phyloP scores from a whole-genome alignment of 2,113 vertebrate genomes.

The Hystrix brachyura region DNA sequence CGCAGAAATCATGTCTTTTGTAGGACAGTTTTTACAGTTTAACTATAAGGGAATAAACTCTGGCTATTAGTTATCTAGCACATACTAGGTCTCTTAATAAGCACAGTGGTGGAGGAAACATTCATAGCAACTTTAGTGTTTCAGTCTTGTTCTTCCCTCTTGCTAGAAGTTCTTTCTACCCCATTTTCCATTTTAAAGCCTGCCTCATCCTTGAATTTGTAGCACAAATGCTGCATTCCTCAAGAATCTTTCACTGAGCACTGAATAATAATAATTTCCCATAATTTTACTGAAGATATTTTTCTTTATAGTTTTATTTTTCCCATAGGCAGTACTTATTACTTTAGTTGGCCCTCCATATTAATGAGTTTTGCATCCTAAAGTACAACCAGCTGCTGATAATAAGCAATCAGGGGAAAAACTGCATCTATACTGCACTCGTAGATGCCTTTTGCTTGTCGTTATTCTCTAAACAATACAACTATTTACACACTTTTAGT shows the following conservation, averaged over 20 bases:
- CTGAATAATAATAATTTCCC: not conserved
- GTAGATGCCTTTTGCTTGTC: not conserved
- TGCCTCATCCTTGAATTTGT: not conserved
- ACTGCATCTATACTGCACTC: not conserved
- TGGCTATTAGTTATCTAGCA: not conserved
- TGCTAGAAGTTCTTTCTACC: not conserved
- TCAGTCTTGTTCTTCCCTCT: not conserved
- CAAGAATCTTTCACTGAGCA: not conserved
- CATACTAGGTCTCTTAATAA: not conserved
- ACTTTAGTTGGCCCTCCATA: not conserved
- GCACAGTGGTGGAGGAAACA: not conserved
- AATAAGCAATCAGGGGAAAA: not conserved
- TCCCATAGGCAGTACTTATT: not conserved
- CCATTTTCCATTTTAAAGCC: not conserved
- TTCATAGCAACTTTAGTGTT: not conserved
- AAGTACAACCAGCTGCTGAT: not conserved
- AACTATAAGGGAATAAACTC: not conserved
- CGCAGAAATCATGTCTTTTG: not conserved
- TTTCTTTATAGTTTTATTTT: not conserved
- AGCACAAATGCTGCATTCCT: not conserved
- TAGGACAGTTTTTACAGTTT: constrained; percentile 8
- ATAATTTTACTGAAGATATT: not conserved
- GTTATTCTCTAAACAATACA: not conserved
- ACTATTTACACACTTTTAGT: not conserved
- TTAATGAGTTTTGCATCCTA: not conserved